A percentile compares a stretch with the other conserved stretches of the same genome.
These are phyloP conservation scores for Sprattus sprattus DNA, from an alignment of 2,113 vertebrate genomes.

Conservation along the genomic window DNA sequence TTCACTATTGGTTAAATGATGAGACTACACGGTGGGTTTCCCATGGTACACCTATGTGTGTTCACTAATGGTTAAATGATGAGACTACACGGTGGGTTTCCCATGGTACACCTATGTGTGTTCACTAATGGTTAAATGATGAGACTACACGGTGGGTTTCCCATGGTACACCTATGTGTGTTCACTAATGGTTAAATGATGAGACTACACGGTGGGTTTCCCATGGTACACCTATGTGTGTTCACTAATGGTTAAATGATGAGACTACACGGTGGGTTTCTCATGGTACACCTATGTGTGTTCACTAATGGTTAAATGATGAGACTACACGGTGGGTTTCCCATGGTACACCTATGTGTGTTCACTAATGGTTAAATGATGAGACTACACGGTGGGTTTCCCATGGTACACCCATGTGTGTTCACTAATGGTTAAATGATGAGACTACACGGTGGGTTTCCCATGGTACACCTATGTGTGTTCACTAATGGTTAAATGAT, in stretches of 20 bases:
- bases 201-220: background rate
- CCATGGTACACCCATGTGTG: background rate
- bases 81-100: background rate
- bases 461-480: background rate
- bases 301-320: background rate
- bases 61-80: background rate
- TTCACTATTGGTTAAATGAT: background rate
- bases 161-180: background rate
- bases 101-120: background rate
- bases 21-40: background rate
- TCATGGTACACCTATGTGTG: no score
- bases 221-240: background rate
- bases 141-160: background rate
- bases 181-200: background rate
- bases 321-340: background rate
- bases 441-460: background rate
- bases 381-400: background rate
- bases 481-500: background rate
- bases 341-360: background rate
- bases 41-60: background rate
- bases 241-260: background rate
- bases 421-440: background rate
- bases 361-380: background rate
- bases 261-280: background rate
- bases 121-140: background rate